Percentiles rank a stretch among this genome's conserved stretches.
Evolutionary conservation across 2,888 invertebrate species (phyloP).

Genomic region (Xanthorhoe spadicearia): DNA sequence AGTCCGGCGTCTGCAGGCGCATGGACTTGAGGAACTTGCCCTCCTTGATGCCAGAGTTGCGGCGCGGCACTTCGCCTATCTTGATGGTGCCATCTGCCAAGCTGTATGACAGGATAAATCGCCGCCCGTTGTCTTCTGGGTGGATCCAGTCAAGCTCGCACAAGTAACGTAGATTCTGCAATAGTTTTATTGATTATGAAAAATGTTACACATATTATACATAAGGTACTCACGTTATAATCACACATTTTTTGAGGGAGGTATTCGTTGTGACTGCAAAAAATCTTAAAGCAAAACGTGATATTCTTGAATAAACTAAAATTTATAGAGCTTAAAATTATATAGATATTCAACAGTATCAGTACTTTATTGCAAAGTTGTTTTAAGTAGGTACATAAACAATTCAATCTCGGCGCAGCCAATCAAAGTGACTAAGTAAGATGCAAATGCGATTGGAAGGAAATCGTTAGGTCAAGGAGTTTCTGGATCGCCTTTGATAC

Average conservation of each 20-base stretch:
- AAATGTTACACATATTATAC: too few relatives aligned
- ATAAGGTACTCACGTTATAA: too few relatives aligned
- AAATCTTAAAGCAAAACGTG: too few relatives aligned
- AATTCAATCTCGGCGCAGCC: conserved; percentile 5
- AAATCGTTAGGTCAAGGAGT: conserved; percentile 34
- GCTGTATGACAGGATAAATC: conserved; percentile 91
- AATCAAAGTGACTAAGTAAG: conserved; percentile 19
- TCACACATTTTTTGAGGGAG: too few relatives aligned
- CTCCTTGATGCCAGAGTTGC: conserved; percentile 90
- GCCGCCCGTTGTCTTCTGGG: conserved; percentile 90
- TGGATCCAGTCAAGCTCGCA: conserved; percentile 91
- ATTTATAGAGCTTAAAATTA: too few relatives aligned
- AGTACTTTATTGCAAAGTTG: too few relatives aligned
- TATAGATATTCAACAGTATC: too few relatives aligned
- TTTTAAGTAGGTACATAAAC: too few relatives aligned
- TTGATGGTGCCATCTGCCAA: conserved; percentile 90
- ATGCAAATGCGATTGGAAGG: conserved; percentile 31
- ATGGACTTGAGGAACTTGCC: conserved; percentile 90
- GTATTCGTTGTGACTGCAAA: too few relatives aligned
- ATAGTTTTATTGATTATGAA: conserved; percentile 1
- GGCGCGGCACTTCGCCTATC: conserved; percentile 89
- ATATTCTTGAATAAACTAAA: too few relatives aligned
- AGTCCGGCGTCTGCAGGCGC: conserved; percentile 88
- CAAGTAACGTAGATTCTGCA: conserved; percentile 88
- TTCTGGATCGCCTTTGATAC: conserved; percentile 12